Conservation (phyloP, 2,797 vertebrate genomes). For the Avahi laniger region DNA sequence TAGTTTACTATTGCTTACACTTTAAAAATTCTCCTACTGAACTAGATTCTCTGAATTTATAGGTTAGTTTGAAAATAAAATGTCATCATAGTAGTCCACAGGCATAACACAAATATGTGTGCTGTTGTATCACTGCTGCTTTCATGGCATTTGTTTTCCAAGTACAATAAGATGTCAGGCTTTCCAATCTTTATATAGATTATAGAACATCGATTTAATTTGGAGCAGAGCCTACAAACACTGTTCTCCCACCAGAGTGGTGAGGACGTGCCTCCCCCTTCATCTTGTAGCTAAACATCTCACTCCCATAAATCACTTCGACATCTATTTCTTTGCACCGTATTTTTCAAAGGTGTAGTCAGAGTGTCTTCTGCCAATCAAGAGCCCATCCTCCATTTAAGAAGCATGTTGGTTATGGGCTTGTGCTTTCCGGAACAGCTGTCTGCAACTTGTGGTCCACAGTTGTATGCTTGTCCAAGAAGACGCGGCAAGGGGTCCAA, state of each 20-base stretch:
- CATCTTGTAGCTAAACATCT: background rate
- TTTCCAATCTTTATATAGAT: background rate
- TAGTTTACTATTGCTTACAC: background rate
- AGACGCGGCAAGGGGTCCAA: background rate
- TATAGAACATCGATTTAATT: background rate
- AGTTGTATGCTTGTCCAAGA: background rate
- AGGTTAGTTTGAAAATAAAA: background rate
- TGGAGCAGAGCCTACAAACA: background rate
- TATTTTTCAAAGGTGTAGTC: background rate
- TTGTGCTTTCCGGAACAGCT: constrained; percentile 18
- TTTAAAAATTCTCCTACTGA: background rate
- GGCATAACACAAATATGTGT: background rate
- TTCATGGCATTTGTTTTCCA: constrained; percentile 55
- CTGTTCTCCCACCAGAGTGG: background rate
- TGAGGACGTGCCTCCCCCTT: background rate
- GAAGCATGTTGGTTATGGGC: background rate
- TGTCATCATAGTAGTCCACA: background rate
- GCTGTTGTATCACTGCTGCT: background rate
- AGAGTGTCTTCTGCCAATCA: constrained; percentile 8
- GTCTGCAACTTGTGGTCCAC: background rate
- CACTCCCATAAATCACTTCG: background rate
- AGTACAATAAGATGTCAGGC: background rate
- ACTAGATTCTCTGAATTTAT: background rate
- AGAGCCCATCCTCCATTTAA: background rate
- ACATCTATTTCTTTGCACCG: background rate